Evolutionary conservation across 2,797 vertebrate genomes (phyloP).

Genomic region (Pseudocheirus occidentalis): DNA sequence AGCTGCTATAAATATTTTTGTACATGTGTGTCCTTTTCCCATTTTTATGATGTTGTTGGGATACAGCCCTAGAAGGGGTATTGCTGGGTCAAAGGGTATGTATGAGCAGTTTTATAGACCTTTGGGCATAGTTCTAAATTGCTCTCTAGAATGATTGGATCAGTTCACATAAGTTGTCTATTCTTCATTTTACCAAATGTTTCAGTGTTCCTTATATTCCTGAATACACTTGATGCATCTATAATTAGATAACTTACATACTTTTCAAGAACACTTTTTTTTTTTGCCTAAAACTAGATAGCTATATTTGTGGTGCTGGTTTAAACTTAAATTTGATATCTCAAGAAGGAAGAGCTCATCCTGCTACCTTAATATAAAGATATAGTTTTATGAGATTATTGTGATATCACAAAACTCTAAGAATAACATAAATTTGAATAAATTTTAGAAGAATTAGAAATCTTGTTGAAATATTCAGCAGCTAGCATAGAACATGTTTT

Average conservation of each 20-base stretch:
- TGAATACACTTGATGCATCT: neutral
- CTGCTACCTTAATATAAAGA: neutral
- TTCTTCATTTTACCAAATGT: neutral
- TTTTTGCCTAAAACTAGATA: neutral
- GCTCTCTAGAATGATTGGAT: no score
- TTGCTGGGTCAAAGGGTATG: no score
- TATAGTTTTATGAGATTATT: neutral
- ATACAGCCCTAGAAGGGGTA: no score
- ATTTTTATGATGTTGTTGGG: no score
- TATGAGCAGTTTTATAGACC: no score
- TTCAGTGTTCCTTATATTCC: neutral
- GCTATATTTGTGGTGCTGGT: neutral
- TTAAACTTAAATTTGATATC: neutral
- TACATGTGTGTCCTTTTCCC: no score
- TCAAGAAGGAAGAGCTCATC: neutral
- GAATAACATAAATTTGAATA: neutral
- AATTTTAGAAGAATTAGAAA: neutral
- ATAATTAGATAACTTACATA: neutral
- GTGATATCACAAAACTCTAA: neutral
- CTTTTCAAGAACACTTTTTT: neutral
- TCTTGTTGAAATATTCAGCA: neutral
- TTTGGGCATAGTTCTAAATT: no score
- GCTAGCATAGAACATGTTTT: neutral
- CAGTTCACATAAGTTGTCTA: neutral
- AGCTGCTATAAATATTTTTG: no score